phyloP scores from a whole-genome alignment of 2,888 invertebrate species.

The Drosophila ezoana region DNA sequence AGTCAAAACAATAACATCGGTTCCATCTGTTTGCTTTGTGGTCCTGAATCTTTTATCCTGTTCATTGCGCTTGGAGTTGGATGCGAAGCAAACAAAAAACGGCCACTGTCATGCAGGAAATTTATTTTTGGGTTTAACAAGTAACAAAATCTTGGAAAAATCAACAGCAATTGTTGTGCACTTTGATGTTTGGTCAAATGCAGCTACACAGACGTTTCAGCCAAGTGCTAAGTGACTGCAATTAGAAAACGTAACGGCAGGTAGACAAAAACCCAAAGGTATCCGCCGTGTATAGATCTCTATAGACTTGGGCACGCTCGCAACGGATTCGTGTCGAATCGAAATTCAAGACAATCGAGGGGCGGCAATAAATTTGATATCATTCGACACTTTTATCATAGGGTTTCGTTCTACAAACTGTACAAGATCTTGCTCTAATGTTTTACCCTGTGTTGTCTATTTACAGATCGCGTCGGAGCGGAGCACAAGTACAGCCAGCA shows the following conservation, averaged over 20 bases:
- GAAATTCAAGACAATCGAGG: slow-evolving; percentile 52
- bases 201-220: slow-evolving; percentile 16
- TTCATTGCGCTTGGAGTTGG: slow-evolving; percentile 2
- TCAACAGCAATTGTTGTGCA: slow-evolving; percentile 71
- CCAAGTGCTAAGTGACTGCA: slow-evolving; percentile 78
- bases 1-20: slow-evolving; percentile 53
- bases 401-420: slow-evolving; percentile 9
- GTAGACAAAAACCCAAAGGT: slow-evolving; percentile 41
- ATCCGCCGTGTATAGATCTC: slow-evolving; percentile 29
- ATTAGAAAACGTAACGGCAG: slow-evolving; percentile 65
- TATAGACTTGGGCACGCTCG: slow-evolving; percentile 32
- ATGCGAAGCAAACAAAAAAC: slow-evolving; percentile 19
- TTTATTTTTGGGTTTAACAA: slow-evolving; percentile 66
- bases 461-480: slow-evolving; percentile 44
- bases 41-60: slow-evolving; percentile 24
- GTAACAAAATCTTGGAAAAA: slow-evolving; percentile 43
- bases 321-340: slow-evolving; percentile 51
- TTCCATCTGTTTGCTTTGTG: slow-evolving; percentile 27
- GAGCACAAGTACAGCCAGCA: slow-evolving; percentile 24
- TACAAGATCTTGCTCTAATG: slow-evolving; percentile 27
- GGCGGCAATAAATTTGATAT: slow-evolving; percentile 78
- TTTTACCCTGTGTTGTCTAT: slow-evolving; percentile 1
- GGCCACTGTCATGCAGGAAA: slow-evolving; percentile 65
- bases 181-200: slow-evolving; percentile 27
- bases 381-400: slow-evolving; percentile 81